Conservation (phyloP, 2,113 vertebrate species). For the Periophthalmodon schlosseri region DNA sequence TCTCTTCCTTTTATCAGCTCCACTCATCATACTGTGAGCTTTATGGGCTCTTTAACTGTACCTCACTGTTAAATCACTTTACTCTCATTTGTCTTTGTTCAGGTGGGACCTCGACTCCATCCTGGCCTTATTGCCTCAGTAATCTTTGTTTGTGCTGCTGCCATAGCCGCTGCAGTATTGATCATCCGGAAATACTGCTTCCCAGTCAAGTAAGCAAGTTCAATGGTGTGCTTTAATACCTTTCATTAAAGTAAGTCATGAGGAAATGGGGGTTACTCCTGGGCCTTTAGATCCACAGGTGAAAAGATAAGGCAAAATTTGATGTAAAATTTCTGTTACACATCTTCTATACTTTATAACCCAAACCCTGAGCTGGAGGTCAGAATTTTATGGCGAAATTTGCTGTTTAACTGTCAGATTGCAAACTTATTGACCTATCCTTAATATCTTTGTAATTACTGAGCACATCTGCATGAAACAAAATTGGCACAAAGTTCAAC, state of each 20-base stretch:
- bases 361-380: too few relatives aligned
- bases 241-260: conserved; percentile 35
- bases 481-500: too few relatives aligned
- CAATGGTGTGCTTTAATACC: conserved; percentile 31
- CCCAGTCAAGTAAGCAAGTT: conserved; percentile 68
- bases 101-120: conserved; percentile 68
- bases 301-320: background rate
- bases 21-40: conserved; percentile 62
- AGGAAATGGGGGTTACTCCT: conserved; percentile 27
- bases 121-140: conserved; percentile 71
- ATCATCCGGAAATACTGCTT: conserved; percentile 77
- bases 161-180: conserved; percentile 62
- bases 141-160: conserved; percentile 59
- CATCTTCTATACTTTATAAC: background rate
- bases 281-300: background rate
- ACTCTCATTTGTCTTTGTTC: conserved; percentile 65
- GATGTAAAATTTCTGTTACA: background rate
- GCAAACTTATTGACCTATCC: too few relatives aligned
- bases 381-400: too few relatives aligned
- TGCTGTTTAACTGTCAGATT: too few relatives aligned
- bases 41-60: conserved; percentile 67
- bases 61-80: conserved; percentile 64
- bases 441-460: too few relatives aligned
- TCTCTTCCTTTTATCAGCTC: conserved; percentile 63
- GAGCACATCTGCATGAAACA: too few relatives aligned